Evolutionary conservation across 2,797 vertebrate species (phyloP).

Genomic region (Champsocephalus esox): DNA sequence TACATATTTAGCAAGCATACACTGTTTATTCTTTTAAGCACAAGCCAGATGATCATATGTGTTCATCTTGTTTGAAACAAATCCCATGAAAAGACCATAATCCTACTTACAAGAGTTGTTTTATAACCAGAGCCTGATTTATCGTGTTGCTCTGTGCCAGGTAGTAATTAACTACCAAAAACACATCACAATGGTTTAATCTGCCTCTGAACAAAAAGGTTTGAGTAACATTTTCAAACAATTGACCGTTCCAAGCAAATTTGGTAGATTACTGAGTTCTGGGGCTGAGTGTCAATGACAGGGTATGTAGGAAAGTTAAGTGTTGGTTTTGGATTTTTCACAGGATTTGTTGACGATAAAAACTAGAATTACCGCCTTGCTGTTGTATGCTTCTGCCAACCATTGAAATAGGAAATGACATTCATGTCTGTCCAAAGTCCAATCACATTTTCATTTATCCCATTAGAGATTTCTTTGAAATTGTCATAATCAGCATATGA

Average conservation of each 20-base stretch:
- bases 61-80: background rate
- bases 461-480: too few species aligned
- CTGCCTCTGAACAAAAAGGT: too few species aligned
- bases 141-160: background rate
- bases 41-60: background rate
- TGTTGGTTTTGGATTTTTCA: background rate
- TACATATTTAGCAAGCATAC: background rate
- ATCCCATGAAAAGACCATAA: background rate
- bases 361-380: too few species aligned
- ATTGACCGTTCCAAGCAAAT: too few species aligned
- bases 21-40: background rate
- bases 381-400: too few species aligned
- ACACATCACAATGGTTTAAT: background rate
- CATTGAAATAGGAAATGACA: too few species aligned
- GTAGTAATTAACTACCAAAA: background rate
- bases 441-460: too few species aligned
- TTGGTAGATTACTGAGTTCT: too few species aligned
- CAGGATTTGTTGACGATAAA: background rate
- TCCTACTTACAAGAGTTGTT: background rate
- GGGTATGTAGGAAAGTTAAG: too few species aligned
- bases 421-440: too few species aligned
- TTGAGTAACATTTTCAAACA: too few species aligned
- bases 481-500: too few species aligned
- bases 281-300: background rate
- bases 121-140: background rate